phyloP scores from a whole-genome alignment of 2,113 vertebrate genomes.

The Anser cygnoides region DNA sequence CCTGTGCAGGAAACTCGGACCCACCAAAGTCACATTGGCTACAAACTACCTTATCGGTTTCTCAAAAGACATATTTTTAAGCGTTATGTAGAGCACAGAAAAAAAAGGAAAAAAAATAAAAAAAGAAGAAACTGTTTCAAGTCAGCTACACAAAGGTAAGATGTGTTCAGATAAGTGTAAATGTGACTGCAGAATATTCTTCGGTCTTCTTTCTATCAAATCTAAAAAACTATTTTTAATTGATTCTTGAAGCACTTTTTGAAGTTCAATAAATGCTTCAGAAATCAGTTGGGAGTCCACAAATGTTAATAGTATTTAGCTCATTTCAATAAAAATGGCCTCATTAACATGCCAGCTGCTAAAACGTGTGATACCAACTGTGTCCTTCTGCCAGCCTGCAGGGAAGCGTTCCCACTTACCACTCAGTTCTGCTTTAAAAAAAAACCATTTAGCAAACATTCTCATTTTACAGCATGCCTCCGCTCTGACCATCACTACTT shows the following conservation, averaged over 20 bases:
- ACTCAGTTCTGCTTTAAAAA: conserved; percentile 62
- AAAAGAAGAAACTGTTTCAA: conserved; percentile 19
- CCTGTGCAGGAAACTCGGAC: accelerated
- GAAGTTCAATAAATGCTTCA: conserved; percentile 73
- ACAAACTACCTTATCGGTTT: neutral
- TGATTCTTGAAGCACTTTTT: conserved; percentile 70
- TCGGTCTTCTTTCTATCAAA: conserved; percentile 41
- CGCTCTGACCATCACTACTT: neutral
- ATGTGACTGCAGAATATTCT: neutral
- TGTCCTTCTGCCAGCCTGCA: conserved; percentile 64
- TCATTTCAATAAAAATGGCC: conserved; percentile 75
- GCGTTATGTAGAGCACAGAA: neutral
- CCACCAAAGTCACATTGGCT: neutral
- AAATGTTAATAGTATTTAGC: conserved; percentile 68
- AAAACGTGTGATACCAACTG: conserved; percentile 66
- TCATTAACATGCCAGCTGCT: conserved; percentile 77
- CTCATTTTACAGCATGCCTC: neutral
- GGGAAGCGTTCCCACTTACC: conserved; percentile 55
- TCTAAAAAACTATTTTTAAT: conserved; percentile 70
- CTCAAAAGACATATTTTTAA: neutral
- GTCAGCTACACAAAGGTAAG: neutral
- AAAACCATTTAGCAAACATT: conserved; percentile 53
- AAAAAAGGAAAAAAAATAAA: neutral
- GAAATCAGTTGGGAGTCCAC: conserved; percentile 71
- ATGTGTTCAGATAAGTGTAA: conserved; percentile 36